Evolutionary conservation across 1,140 invertebrate genomes (phyloP).

Genomic region (Drosophila carrolli): DNA sequence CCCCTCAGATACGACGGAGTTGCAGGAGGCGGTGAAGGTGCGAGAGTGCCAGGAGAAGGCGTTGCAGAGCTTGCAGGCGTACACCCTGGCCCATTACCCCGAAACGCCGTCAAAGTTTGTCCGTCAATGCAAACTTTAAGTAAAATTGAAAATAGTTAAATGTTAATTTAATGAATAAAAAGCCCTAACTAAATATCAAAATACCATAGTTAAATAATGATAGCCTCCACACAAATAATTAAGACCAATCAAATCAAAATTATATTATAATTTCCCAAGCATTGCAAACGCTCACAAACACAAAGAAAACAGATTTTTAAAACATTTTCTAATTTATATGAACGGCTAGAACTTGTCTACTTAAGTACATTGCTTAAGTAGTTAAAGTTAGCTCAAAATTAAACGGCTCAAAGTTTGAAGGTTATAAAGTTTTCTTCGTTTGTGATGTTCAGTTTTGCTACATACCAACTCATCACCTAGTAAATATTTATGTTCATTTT

Average conservation of each 20-base stretch:
- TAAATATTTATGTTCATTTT: slow-evolving; percentile 56
- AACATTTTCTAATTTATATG: slow-evolving; percentile 1
- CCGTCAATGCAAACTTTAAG: slow-evolving; percentile 44
- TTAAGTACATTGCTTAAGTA: slow-evolving; percentile 62
- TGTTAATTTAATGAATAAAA: slow-evolving; percentile 58
- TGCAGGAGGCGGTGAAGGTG: slow-evolving; percentile 96
- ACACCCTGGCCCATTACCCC: slow-evolving; percentile 96
- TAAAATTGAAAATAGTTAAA: slow-evolving; percentile 62
- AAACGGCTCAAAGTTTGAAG: slow-evolving; percentile 1
- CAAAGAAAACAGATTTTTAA: slow-evolving; percentile 1
- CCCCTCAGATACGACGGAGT: slow-evolving; percentile 92
- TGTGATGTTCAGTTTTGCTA: slow-evolving; percentile 22
- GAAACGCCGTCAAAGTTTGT: slow-evolving; percentile 95
- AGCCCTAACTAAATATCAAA: slow-evolving; percentile 57
- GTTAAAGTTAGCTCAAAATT: slow-evolving; percentile 52
- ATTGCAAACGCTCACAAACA: slow-evolving; percentile 13
- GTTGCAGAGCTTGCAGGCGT: slow-evolving; percentile 95
- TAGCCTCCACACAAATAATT: slow-evolving; percentile 49
- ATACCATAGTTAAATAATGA: slow-evolving; percentile 66
- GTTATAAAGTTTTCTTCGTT: slow-evolving; percentile 27
- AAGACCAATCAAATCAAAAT: slow-evolving; percentile 70
- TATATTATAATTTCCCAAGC: slow-evolving; percentile 54
- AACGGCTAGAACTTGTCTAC: slow-evolving; percentile 53
- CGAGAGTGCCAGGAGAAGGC: slow-evolving; percentile 97
- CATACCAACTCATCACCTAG: slow-evolving; percentile 56